Base-by-base conservation (phyloP, 2,888 invertebrate genomes). In the Phlogophora meticulosa region DNA sequence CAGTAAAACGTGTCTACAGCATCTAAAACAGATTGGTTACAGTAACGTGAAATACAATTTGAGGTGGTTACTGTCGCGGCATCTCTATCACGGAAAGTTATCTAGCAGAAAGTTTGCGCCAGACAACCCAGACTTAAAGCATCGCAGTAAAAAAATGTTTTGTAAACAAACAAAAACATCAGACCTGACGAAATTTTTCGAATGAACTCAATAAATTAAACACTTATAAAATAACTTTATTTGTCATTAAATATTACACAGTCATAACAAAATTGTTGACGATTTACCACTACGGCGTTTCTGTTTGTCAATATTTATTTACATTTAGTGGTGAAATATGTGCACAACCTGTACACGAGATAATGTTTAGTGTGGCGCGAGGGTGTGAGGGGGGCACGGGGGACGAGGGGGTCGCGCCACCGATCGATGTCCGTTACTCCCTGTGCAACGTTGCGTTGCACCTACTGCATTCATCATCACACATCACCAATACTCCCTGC, bases 351-450 rank as follows among this genome's bases (percentile, higher is more conserved):
- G 81, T 86, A 83, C 81, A 85, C 82, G 81, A 92, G 91, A 92
- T 91, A 91, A 90, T 88, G 88, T 89, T 90, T 87, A 87, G 90
- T 84, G 80, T 78, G 70, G 79, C 57, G 79, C 72, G 83, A 59
- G 71, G 64, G 66, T 84, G 78, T 75, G 72, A 82, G 85, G 66
- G 78, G 75, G 81, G 78, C 36, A 36, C 0, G 34, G 49, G 67
- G 76, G 69, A 77, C 73, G 78, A 62, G 78, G 73, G 71, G 76
- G 79, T 78, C 81, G 79, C 78, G 83, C 80, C 74, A 70, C 72
- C 87, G 91, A 94, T 94, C 94, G 94, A 94, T 94, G 93, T 85
- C 91, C 90, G 90, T 90, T 90, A 89, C 91, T 79, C 85, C 82
- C 87, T 86, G 86, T 90, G 89, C 90, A 89, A 83, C 86, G 86